Percentiles rank a stretch among this genome's conserved stretches.
Conservation (phyloP, 2,888 invertebrate genomes). For the Pomacea canaliculata region DNA sequence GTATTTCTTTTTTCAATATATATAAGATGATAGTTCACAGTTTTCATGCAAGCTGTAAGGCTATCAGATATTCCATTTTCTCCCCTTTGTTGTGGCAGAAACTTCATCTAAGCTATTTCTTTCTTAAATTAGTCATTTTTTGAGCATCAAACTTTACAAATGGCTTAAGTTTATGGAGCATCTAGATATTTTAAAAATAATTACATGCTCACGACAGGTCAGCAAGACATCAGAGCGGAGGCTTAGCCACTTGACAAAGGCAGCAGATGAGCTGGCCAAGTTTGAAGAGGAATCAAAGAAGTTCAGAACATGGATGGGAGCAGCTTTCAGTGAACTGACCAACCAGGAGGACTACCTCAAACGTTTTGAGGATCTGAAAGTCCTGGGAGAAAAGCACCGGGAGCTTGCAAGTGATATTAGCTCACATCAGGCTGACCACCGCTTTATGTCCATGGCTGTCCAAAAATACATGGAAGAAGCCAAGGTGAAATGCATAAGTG, state of each 20-base stretch:
- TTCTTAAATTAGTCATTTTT: too few relatives aligned
- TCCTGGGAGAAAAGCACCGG: conserved; percentile 56
- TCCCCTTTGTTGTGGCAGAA: too few relatives aligned
- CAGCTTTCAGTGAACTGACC: conserved; percentile 49
- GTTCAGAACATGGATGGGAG: conserved; percentile 59
- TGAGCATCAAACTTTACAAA: too few relatives aligned
- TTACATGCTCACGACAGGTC: conserved; percentile 36
- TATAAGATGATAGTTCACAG: too few relatives aligned
- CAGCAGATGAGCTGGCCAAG: conserved; percentile 61
- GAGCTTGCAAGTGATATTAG: conserved; percentile 76
- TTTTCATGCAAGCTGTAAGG: too few relatives aligned
- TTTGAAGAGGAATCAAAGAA: conserved; percentile 60
- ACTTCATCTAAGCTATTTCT: too few relatives aligned
- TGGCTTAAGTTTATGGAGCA: too few relatives aligned
- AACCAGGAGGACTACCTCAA: conserved; percentile 50
- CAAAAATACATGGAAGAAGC: conserved; percentile 97
- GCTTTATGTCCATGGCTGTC: conserved; percentile 95
- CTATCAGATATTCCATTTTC: too few relatives aligned
- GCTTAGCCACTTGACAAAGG: conserved; percentile 52
- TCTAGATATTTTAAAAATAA: too few relatives aligned
- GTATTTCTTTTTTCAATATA: too few relatives aligned
- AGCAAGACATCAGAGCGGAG: conserved; percentile 58
- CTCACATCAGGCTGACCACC: conserved; percentile 93
- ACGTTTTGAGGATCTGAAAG: conserved; percentile 52
- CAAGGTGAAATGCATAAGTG: conserved; percentile 74